Percentiles rank a stretch among this genome's conserved stretches.
phyloP scores from a whole-genome alignment of 2,113 vertebrate genomes.

The Eublepharis macularius region DNA sequence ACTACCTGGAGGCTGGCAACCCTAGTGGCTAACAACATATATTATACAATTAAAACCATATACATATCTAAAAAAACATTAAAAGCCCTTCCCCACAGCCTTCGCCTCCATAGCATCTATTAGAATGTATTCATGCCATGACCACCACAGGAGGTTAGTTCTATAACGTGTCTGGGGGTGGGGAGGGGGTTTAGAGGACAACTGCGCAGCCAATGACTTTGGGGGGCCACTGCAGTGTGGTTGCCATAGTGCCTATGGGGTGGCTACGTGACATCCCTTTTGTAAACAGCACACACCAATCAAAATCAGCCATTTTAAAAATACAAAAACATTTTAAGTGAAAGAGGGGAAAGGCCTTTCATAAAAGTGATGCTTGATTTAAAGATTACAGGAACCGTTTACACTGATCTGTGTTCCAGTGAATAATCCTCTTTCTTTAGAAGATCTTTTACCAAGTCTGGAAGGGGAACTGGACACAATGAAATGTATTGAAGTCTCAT shows the following conservation, averaged over 20 bases:
- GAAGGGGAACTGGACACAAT: constrained; percentile 28
- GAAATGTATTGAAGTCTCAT: constrained; percentile 16
- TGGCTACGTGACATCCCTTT: background rate
- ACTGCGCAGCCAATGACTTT: background rate
- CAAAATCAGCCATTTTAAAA: constrained; percentile 14
- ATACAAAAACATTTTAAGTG: background rate
- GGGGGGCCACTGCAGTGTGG: background rate
- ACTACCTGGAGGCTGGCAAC: too few species aligned
- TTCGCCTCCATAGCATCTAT: background rate
- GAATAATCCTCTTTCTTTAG: constrained; percentile 1
- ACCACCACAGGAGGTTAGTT: too few species aligned
- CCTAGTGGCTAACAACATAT: too few species aligned
- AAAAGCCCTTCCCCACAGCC: too few species aligned
- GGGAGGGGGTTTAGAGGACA: background rate
- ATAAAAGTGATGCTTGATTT: constrained; percentile 40
- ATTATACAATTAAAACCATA: too few species aligned
- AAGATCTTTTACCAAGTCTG: constrained; percentile 8
- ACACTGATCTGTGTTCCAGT: constrained; percentile 23
- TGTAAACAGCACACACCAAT: background rate
- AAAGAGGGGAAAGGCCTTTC: constrained; percentile 26
- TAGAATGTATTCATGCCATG: background rate
- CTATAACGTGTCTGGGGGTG: too few species aligned
- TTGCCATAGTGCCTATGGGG: background rate
- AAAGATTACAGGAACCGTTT: constrained; percentile 57
- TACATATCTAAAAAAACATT: too few species aligned